Evolutionary conservation across 2,113 vertebrate species (phyloP), one percentile per base, ranked within the genome.

Genomic region (Trogon surrucura): DNA sequence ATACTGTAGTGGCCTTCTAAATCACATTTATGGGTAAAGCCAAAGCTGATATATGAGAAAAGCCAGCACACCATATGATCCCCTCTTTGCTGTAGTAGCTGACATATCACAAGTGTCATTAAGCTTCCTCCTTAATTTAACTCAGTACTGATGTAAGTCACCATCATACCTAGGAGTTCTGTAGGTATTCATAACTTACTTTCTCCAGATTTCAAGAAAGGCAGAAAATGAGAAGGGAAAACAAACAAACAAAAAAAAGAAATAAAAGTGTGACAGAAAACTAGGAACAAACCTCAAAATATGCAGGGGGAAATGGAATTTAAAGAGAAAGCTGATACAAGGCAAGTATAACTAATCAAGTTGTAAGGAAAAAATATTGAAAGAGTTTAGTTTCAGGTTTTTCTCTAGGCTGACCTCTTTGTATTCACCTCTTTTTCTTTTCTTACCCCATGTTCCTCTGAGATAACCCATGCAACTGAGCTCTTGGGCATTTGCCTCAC

Each of bases 11-110:
- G 22, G 11, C 10, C 32, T 87, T 8, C 47, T 81, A 79, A 84
- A 62, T 0, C 0, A 53, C 16, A 64, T 1, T 5, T 11, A 45
- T 41, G 36, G n/a, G 26, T 26, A 87, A 86, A 69, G 51, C 2
- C 67, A 17, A 61, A n/a, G 8, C 6, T 66, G 29, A 71, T 50
- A 9, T 3, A 77, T 32, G 17, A 65, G 6, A 58, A 5, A 65
- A 22, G 8, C 16, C 13, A 20, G 22, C 16, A 45, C 10, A 77
- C 25, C 11, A 5, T 27, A 57, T 23, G 15, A 73, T 53, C 10
- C 9, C 10, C 26, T 47, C n/a, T 77, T n/a, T 84, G 36, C 29
- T 71, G 38, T 20, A 53, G 29, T 4, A 74, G 15, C 48, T 61
- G 47, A 16, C 20, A 54, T 30, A 13, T 27, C 48, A 54, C 6